phyloP scores from a whole-genome alignment of 1,140 invertebrate species.

The Cydia pomonella region DNA sequence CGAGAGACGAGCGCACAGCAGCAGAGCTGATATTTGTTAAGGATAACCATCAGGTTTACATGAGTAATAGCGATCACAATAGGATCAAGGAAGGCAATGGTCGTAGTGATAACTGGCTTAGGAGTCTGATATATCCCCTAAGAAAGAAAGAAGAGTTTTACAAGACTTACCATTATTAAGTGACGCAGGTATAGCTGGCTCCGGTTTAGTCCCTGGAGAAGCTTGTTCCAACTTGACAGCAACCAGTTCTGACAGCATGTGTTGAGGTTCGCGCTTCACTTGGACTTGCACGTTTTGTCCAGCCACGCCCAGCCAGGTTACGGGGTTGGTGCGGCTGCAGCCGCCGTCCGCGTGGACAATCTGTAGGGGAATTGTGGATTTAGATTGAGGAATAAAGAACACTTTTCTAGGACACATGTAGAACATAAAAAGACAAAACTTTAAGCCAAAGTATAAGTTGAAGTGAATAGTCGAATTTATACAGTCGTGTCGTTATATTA shows the following conservation, averaged over 20 bases:
- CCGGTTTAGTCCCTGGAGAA: constrained; percentile 68
- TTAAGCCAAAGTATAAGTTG: no score
- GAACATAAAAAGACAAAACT: no score
- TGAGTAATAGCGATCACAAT: no score
- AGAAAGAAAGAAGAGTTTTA: no score
- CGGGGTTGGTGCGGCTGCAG: constrained; percentile 82
- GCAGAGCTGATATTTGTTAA: no score
- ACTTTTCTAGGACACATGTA: not conserved
- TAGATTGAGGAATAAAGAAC: not conserved
- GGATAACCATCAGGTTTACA: no score
- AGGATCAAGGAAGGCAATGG: no score
- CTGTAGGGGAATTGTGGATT: constrained; percentile 37
- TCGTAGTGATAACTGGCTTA: no score
- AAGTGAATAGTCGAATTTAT: no score
- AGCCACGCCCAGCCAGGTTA: constrained; percentile 78
- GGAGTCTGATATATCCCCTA: no score
- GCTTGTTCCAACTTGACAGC: constrained; percentile 77
- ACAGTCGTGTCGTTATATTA: no score
- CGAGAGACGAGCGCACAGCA: no score
- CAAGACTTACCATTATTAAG: constrained; percentile 75
- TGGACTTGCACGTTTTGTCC: constrained; percentile 69
- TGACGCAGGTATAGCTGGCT: constrained; percentile 62
- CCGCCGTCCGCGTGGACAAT: constrained; percentile 69
- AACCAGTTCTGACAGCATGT: constrained; percentile 66
- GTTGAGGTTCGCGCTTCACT: constrained; percentile 74